These are phyloP conservation scores for Pyrrhosoma nymphula DNA, from an alignment of 2,888 invertebrate species.

Conservation along the genomic window DNA sequence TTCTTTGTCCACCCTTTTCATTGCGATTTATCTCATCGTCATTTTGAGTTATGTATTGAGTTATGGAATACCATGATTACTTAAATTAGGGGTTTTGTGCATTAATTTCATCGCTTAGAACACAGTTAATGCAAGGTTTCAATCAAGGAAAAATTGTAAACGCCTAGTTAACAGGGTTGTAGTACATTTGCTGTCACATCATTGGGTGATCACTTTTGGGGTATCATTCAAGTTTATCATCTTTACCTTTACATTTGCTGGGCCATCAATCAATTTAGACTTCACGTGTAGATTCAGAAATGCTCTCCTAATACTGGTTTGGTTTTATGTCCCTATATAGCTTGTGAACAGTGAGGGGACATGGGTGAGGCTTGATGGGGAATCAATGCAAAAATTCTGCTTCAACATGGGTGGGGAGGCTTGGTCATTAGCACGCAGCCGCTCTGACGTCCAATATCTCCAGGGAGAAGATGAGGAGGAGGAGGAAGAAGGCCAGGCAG, in stretches of 20 bases:
- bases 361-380: conserved; percentile 84
- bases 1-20: background rate
- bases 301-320: conserved; percentile 27
- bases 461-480: conserved; percentile 73
- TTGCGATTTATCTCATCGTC: background rate
- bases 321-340: conserved; percentile 74
- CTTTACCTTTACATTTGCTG: background rate
- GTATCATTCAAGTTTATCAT: background rate
- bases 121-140: background rate
- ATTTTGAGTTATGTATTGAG: background rate
- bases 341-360: conserved; percentile 82
- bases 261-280: background rate
- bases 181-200: background rate
- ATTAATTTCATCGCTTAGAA: background rate
- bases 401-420: conserved; percentile 85
- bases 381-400: conserved; percentile 83
- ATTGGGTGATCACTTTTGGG: background rate
- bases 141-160: background rate
- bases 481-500: conserved; percentile 46
- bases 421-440: conserved; percentile 85
- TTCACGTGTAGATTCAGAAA: background rate
- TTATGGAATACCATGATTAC: background rate
- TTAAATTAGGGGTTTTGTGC: background rate
- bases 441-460: conserved; percentile 83
- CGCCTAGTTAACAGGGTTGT: background rate